A percentile compares a stretch with the other conserved stretches of the same genome.
These are phyloP conservation scores for Gallinago undulata DNA, from an alignment of 2,113 vertebrate genomes.

Conservation along the genomic window DNA sequence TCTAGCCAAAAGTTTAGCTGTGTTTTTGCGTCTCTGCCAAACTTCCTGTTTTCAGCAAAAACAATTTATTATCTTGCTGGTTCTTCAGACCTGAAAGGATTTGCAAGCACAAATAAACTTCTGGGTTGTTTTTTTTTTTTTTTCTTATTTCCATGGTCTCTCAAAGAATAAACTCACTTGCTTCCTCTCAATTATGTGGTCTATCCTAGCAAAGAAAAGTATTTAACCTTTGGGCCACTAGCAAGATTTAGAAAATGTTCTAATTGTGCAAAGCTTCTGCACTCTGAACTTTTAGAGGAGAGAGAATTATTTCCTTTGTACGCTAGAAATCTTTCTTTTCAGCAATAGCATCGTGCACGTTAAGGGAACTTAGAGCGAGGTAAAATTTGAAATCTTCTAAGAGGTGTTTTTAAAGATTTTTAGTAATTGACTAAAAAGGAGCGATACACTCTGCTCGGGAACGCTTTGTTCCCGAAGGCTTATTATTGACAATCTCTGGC, in stretches of 20 bases:
- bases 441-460: background rate
- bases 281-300: constrained; percentile 61
- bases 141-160: constrained; percentile 58
- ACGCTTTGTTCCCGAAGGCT: background rate
- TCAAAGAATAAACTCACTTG: constrained; percentile 63
- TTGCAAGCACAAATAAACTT: constrained; percentile 69
- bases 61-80: constrained; percentile 78
- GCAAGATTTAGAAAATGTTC: constrained; percentile 66
- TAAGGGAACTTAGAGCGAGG: constrained; percentile 11
- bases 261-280: constrained; percentile 68
- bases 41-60: constrained; percentile 83
- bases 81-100: constrained; percentile 74
- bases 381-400: constrained; percentile 1
- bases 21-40: constrained; percentile 78
- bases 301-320: constrained; percentile 50
- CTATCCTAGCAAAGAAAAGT: constrained; percentile 39
- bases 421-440: constrained; percentile 47
- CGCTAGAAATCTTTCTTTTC: constrained; percentile 55
- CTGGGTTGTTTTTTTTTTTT: constrained; percentile 1
- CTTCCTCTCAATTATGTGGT: constrained; percentile 64
- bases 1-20: constrained; percentile 78
- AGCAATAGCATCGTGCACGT: background rate
- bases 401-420: constrained; percentile 10
- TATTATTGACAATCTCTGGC: background rate
- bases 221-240: constrained; percentile 71